Conservation (phyloP, 2,888 invertebrate species). For the Pherbina coryleti region DNA sequence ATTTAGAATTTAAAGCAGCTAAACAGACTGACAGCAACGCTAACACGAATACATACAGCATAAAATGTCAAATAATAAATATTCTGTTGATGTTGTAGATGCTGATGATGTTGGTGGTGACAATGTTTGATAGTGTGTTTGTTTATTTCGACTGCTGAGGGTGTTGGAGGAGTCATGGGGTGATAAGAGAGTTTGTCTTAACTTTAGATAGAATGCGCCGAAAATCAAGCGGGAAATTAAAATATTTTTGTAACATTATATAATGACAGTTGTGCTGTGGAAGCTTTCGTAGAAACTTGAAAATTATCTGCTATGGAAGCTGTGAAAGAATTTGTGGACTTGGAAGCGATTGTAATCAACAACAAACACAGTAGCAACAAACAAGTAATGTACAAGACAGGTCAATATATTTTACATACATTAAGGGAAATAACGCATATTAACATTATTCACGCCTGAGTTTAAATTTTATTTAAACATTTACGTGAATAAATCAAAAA, state of each 20-base stretch:
- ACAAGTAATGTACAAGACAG: too few species aligned
- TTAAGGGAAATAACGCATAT: too few species aligned
- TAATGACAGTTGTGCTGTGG: too few species aligned
- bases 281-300: too few species aligned
- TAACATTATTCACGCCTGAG: too few species aligned
- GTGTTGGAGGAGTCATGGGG: background rate
- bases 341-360: too few species aligned
- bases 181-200: background rate
- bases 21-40: background rate
- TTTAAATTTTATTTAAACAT: too few species aligned
- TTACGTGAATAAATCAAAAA: too few species aligned
- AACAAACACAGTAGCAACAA: too few species aligned
- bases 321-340: too few species aligned
- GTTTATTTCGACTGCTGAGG: background rate
- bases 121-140: background rate
- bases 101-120: background rate
- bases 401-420: too few species aligned
- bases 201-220: background rate
- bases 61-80: background rate
- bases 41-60: background rate
- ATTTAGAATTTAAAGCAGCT: conserved; percentile 1
- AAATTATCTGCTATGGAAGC: too few species aligned
- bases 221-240: conserved; percentile 5
- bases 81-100: background rate
- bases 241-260: background rate